Base-by-base conservation (phyloP, 2,113 vertebrate species). In the Nyctibius bracteatus region DNA sequence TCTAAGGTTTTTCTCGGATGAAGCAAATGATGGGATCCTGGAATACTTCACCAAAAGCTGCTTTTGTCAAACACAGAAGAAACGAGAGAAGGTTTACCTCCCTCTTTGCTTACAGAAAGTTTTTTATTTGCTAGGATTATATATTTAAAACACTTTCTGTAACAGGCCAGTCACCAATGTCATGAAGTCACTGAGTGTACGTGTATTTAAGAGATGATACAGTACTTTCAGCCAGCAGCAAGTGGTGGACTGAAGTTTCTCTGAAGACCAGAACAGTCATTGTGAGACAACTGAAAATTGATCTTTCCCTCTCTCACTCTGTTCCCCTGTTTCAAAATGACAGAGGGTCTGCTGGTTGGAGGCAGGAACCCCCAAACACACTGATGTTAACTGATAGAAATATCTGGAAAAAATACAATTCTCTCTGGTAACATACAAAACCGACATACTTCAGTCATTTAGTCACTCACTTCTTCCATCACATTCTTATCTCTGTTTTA, bases 401-500 rank as follows among this genome's bases (percentile, higher is more conserved):
- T 8, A 74, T 83, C 28, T 3, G 1, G 41, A 68, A 80, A 90
- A 87, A 93, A 58, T 39, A 47, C 10, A 41, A 1, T 72, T 81
- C 8, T 87, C 17, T 54, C 73, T 82, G 13, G 39, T 75, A 79
- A 57, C n/a, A 27, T 23, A 65, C 57, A 91, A 95, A 95, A 7
- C 27, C 8, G 52, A 37, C 46, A 82, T 86, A 81, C 41, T 57
- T 96, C n/a, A 85, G 46, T 70, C 25, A 67, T 81, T 92, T 73
- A 77, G 55, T 85, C 71, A 80, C 8, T 65, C 71, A 49, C 31
- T 92, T 73, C 52, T 81, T 87, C 84, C 73, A 65, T 80, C 78
- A 73, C 43, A 51, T 13, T 80, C 71, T 88, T 94, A 93, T 93
- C 66, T 90, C 63, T 51, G 23, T 85, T 93, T 88, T 91, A 80